phyloP scores from a whole-genome alignment of 2,888 invertebrate species.

The Kuschelorhynchus macadamiae region DNA sequence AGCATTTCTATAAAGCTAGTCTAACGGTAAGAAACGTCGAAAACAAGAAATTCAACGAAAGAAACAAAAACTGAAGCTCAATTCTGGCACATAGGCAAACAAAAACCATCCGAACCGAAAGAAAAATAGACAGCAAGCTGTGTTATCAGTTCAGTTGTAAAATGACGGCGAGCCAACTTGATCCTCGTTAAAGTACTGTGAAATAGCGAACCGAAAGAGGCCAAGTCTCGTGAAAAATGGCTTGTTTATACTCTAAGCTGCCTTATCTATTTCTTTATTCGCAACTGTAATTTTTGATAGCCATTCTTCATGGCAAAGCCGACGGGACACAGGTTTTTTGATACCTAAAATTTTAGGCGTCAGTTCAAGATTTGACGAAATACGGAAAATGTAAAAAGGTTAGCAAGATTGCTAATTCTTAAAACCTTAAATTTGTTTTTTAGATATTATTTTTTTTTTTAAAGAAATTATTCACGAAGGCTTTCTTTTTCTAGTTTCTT shows the following conservation, averaged over 20 bases:
- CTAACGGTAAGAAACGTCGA: slow-evolving; percentile 15
- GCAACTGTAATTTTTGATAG: slow-evolving; percentile 60
- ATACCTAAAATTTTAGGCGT: not conserved
- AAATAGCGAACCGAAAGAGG: slow-evolving; percentile 47
- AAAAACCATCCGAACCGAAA: slow-evolving; percentile 41
- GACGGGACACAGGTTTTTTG: slow-evolving; percentile 8
- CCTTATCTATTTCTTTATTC: slow-evolving; percentile 64
- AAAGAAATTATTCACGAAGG: no score
- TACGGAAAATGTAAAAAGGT: no score
- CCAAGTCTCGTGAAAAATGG: slow-evolving; percentile 62
- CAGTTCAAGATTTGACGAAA: no score
- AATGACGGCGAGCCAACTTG: slow-evolving; percentile 48
- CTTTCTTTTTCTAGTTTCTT: no score
- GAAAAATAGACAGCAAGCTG: slow-evolving; percentile 49
- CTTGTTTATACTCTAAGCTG: slow-evolving; percentile 63
- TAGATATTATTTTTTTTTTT: no score
- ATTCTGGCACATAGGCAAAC: slow-evolving; percentile 31
- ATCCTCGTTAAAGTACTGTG: slow-evolving; percentile 51
- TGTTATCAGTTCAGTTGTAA: slow-evolving; percentile 50
- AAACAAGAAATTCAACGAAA: slow-evolving; percentile 30
- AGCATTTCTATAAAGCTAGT: slow-evolving; percentile 20
- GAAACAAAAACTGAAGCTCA: slow-evolving; percentile 32
- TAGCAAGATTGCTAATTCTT: no score
- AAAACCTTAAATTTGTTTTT: no score
- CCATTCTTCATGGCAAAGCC: slow-evolving; percentile 50